These are phyloP conservation scores for Megamerina dolium DNA, from an alignment of 2,888 invertebrate genomes.

Conservation along the genomic window DNA sequence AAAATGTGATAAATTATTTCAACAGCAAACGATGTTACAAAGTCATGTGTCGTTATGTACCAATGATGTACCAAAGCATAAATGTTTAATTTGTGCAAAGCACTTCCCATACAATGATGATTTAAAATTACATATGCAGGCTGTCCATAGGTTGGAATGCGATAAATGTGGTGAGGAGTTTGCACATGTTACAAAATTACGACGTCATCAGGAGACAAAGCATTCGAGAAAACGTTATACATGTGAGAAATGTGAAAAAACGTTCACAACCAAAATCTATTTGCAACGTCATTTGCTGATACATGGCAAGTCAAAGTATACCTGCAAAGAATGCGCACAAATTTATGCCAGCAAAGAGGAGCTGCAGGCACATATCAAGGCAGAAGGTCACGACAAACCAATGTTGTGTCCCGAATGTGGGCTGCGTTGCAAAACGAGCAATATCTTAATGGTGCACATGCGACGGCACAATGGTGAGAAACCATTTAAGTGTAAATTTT, in stretches of 20 bases:
- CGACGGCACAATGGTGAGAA: slow-evolving; percentile 53
- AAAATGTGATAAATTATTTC: slow-evolving; percentile 48
- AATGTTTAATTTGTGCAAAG: slow-evolving; percentile 49
- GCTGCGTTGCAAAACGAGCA: slow-evolving; percentile 51
- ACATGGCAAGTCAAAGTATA: slow-evolving; percentile 31
- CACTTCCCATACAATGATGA: slow-evolving; percentile 44
- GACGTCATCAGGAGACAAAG: slow-evolving; percentile 17
- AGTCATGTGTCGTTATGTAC: slow-evolving; percentile 11
- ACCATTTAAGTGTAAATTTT: slow-evolving; percentile 54
- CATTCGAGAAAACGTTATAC: slow-evolving; percentile 18
- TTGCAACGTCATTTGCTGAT: slow-evolving; percentile 48
- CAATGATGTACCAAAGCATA: slow-evolving; percentile 26
- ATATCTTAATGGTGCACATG: slow-evolving; percentile 53
- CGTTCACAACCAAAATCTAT: slow-evolving; percentile 51
- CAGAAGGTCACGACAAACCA: slow-evolving; percentile 51
- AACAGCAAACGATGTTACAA: slow-evolving; percentile 30
- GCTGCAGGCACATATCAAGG: slow-evolving; percentile 51
- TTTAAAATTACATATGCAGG: slow-evolving; percentile 7
- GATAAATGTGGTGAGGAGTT: slow-evolving; percentile 36
- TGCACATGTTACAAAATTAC: slow-evolving; percentile 28
- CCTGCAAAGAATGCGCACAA: slow-evolving; percentile 37
- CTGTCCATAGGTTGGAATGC: slow-evolving; percentile 20
- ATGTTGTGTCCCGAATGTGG: slow-evolving; percentile 55
- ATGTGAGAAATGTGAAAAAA: slow-evolving; percentile 31
- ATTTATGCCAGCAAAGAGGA: slow-evolving; percentile 48